Conservation (phyloP, 2,888 invertebrate species). For the Yponomeuta cagnagella region DNA sequence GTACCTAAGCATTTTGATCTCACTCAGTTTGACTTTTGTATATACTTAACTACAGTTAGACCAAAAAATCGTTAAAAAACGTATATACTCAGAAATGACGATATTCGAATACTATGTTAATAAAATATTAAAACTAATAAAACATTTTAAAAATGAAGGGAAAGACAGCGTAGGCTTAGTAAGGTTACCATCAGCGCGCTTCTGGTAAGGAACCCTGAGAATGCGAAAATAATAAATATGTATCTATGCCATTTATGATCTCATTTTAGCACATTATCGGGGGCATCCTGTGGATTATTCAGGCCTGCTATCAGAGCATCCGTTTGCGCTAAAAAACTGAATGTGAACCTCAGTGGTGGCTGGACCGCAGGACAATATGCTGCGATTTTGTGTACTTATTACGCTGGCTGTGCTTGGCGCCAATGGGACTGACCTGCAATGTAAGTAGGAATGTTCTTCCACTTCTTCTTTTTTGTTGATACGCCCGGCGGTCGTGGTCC, state of each 20-base stretch:
- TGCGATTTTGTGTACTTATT: conserved; percentile 23
- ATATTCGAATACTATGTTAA: too few species aligned
- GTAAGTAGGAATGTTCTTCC: conserved; percentile 21
- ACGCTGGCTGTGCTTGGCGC: conserved; percentile 26
- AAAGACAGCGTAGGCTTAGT: too few species aligned
- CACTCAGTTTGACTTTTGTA: too few species aligned
- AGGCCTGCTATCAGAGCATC: conserved; percentile 20
- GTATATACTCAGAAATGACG: too few species aligned
- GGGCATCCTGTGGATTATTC: conserved; percentile 54
- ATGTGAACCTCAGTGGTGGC: conserved; percentile 7
- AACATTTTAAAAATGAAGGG: too few species aligned
- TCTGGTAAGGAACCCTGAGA: not conserved
- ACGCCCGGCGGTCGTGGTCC: too few species aligned
- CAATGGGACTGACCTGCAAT: conserved; percentile 26
- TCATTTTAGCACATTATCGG: conserved; percentile 29
- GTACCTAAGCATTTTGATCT: too few species aligned
- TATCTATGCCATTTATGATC: not conserved
- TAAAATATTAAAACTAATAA: too few species aligned
- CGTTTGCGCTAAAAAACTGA: conserved; percentile 12
- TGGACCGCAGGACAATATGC: conserved; percentile 21
- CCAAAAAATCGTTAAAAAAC: too few species aligned
- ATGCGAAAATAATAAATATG: not conserved
- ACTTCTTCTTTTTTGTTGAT: too few species aligned
- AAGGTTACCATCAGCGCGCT: too few species aligned
- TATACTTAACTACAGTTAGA: too few species aligned